Evolutionary conservation across 2,888 invertebrate species (phyloP).

Genomic region (Molorchus minor): DNA sequence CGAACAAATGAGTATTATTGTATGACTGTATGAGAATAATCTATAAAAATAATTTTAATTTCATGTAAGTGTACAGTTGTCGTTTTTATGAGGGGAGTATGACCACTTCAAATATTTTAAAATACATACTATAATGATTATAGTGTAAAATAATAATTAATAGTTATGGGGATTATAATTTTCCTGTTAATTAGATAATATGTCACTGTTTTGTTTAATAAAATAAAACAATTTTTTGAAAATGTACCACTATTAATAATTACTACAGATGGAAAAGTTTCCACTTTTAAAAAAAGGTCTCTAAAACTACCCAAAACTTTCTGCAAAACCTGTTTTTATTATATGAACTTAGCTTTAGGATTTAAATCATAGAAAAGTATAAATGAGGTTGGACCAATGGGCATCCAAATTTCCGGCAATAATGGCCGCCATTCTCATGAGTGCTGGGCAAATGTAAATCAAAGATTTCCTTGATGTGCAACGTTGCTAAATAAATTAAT

Average conservation of each 20-base stretch:
- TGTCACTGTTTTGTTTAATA: slow-evolving; percentile 22
- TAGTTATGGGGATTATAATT: slow-evolving; percentile 14
- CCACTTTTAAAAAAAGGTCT: not conserved
- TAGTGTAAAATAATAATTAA: slow-evolving; percentile 21
- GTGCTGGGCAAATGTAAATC: too few relatives aligned
- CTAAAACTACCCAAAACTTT: not conserved
- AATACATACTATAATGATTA: slow-evolving; percentile 13
- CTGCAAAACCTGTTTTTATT: not conserved
- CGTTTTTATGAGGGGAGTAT: slow-evolving; percentile 12
- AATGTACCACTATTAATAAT: not conserved
- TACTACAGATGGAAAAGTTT: not conserved
- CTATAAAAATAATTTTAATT: slow-evolving; percentile 11
- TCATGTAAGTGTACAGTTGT: slow-evolving; percentile 24
- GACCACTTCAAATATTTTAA: slow-evolving; percentile 19
- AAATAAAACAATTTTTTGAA: slow-evolving; percentile 23
- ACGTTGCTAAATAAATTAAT: too few relatives aligned
- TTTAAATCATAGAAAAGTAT: too few relatives aligned
- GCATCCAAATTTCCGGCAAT: too few relatives aligned
- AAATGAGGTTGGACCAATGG: too few relatives aligned
- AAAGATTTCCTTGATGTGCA: too few relatives aligned
- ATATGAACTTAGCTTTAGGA: too few relatives aligned
- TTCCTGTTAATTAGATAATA: slow-evolving; percentile 20
- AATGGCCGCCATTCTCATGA: too few relatives aligned
- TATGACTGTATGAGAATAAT: not conserved
- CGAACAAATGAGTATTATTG: not conserved